phyloP scores from a whole-genome alignment of 2,113 vertebrate species.

The Oplegnathus fasciatus region DNA sequence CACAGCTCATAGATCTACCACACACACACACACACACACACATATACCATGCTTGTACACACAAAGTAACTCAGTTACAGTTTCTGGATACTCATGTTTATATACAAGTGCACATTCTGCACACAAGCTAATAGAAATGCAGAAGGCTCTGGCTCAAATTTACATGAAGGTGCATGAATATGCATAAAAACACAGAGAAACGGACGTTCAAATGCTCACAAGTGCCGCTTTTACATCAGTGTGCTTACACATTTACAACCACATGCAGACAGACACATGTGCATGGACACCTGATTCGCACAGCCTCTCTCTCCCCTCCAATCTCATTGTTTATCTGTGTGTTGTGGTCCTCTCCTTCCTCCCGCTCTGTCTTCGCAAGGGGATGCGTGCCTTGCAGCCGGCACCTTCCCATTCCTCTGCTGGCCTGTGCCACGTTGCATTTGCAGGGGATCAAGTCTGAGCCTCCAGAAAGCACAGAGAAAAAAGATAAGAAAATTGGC shows the following conservation, averaged over 20 bases:
- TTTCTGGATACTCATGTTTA: neutral
- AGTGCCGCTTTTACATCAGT: conserved; percentile 19
- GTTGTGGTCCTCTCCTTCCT: conserved; percentile 34
- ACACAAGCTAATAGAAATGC: conserved; percentile 5
- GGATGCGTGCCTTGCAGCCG: conserved; percentile 78
- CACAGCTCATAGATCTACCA: conserved; percentile 40
- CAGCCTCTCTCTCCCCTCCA: conserved; percentile 48
- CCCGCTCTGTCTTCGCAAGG: conserved; percentile 66
- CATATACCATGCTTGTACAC: neutral
- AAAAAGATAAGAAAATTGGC: conserved; percentile 96
- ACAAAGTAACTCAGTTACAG: conserved; percentile 4
- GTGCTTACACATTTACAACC: neutral
- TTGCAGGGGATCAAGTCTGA: conserved; percentile 89
- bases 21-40: neutral
- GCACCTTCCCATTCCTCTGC: conserved; percentile 87
- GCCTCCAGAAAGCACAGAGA: conserved; percentile 86
- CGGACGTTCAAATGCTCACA: conserved; percentile 7
- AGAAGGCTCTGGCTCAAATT: neutral
- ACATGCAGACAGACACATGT: conserved; percentile 5
- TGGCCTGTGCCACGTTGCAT: conserved; percentile 90
- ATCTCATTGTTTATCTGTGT: conserved; percentile 39
- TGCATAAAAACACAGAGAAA: conserved; percentile 12
- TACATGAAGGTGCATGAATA: neutral
- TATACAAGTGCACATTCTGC: neutral
- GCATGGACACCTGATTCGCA: conserved; percentile 39